Conservation (phyloP, 2,888 invertebrate genomes). For the Tricholauxania praeusta region DNA sequence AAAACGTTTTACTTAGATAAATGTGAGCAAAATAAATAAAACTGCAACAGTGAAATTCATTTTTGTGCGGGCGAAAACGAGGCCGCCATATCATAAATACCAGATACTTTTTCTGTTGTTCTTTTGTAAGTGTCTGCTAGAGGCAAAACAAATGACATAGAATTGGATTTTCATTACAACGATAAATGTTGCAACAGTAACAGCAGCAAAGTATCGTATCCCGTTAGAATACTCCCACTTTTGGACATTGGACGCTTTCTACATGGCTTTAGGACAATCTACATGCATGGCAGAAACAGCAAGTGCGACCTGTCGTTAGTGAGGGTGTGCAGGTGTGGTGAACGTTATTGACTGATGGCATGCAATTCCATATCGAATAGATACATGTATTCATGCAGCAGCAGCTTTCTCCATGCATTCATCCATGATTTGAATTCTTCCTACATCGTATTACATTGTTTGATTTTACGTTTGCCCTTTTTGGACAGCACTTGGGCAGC, state of each 20-base stretch:
- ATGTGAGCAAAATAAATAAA: too few species aligned
- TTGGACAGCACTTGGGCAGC: conserved; percentile 3
- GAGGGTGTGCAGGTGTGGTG: neutral
- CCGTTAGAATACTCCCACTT: neutral
- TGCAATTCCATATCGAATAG: conserved; percentile 29
- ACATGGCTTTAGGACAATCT: conserved; percentile 6
- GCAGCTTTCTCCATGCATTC: neutral
- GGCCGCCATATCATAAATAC: too few species aligned
- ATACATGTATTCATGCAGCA: neutral
- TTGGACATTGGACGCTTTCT: neutral
- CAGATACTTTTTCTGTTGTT: too few species aligned
- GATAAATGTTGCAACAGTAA: conserved; percentile 30
- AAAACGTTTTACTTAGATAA: too few species aligned
- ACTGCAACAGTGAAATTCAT: too few species aligned
- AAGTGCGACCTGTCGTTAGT: neutral
- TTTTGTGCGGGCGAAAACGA: too few species aligned
- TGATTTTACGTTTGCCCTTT: neutral
- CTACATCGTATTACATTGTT: neutral
- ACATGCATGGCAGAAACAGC: neutral
- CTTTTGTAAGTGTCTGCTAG: neutral
- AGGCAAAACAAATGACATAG: conserved; percentile 22
- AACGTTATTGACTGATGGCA: conserved; percentile 30
- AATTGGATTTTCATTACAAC: conserved; percentile 35
- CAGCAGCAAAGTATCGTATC: conserved; percentile 9
- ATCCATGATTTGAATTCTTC: neutral